Base-by-base conservation (phyloP, 1,140 invertebrate genomes). In the Dendroctonus valens region DNA sequence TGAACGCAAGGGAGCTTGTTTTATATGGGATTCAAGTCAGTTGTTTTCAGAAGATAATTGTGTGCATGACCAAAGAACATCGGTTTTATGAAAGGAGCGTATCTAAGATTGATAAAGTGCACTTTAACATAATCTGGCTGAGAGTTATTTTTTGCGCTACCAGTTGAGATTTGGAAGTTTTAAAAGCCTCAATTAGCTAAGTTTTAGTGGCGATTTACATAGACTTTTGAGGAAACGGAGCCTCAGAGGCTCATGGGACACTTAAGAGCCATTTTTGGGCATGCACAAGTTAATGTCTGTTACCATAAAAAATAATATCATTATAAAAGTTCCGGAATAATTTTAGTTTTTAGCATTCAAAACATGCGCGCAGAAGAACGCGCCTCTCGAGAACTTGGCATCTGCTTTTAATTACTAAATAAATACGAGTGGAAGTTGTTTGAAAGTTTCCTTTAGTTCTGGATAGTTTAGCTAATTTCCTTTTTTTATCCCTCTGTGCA, bases 301-400 rank as follows among this genome's bases (percentile, higher is more conserved):
- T 49, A 46, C 44, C 57, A 59, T 59, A 59, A 59, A n/a, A 59
- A 59, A 59, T 59, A 59, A 49, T 49, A 59, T 49, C 57, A 49
- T 59, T 59, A 49, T 59, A 59, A 59, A 59, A 59, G 42, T 59
- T 59, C 44, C 44, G 12, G 42, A 59, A 59, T 59, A 59, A 59
- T 59, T 59, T 38, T 48, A 39, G 14, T 59, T 59, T 12, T 59
- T 59, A 26, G 44, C 49, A 59, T 48, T 14, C 44, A 15, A 37
- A 39, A 46, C 57, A 59, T 46, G 57, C 41, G 44, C 11, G 8
- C 42, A 12, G n/a, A 38, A 39, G 37, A 15, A 12, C 46, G n/a
- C 57, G 57, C 26, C 42, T n/a, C 37, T 48, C 44, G 42, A 5
- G 42, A 49, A 46, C 55, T n/a, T 12, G 41, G 46, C 40, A 57